Base-by-base conservation (phyloP, 2,888 invertebrate genomes). In the Macropis europaea region DNA sequence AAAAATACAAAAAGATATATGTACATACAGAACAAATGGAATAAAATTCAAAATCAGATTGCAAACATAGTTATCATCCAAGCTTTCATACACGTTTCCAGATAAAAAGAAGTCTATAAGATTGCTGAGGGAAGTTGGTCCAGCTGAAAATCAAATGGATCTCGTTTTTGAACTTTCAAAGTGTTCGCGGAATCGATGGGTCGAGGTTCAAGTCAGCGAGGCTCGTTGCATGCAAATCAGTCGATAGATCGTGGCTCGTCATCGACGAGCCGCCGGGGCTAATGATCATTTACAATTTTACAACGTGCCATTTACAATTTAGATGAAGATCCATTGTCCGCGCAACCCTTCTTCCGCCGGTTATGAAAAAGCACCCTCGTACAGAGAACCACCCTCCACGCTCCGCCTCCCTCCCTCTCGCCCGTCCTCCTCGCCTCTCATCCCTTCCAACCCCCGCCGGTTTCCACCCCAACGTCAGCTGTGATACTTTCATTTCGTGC, bases 241-340 rank as follows among this genome's bases (percentile, higher is more conserved):
- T 17, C n/a, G 22, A 70, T 48, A 57, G 47, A 70, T 62, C 62
- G 71, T 50, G 50, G 64, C 60, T 43, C 47, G 47, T 42, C 77
- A 73, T 73, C 76, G 73, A 53, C 43, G 53, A 5, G 47, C 54
- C 60, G 30, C 71, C 24, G 3, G 19, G 45, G 59, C 67, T 76
- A 77, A 78, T 69, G 79, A 73, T 74, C 81, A 78, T 84, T 84
- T 84, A 82, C 82, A 84, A 86, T 86, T 86, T 83, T 83, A 79
- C 83, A 79, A 79, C 76, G 82, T 76, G 73, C 73, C 80, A 87
- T 88, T 87, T 87, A 86, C 86, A 89, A 88, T 88, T 87, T 84
- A 87, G 83, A 88, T 87, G 82, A 79, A 80, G 80, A 60, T 68
- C 73, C 82, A 87, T 86, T 84, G 87, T 87, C 81, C 84, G 79